phyloP scores from a whole-genome alignment of 2,888 invertebrate species.

The Desoria tigrina region DNA sequence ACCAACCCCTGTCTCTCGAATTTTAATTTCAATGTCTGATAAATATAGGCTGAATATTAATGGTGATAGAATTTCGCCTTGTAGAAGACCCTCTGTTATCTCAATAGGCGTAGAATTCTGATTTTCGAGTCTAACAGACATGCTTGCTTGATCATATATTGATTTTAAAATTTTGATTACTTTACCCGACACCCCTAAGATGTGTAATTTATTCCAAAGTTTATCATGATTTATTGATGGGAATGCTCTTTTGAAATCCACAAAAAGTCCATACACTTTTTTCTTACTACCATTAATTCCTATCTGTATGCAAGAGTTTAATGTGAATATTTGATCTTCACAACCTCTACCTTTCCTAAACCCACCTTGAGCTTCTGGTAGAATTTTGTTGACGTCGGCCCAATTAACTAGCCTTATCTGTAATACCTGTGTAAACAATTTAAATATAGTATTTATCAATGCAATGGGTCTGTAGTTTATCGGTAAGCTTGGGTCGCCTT shows the following conservation, averaged over 20 bases:
- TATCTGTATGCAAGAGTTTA: neutral
- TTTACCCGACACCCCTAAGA: slow-evolving; percentile 24
- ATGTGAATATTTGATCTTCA: too few relatives aligned
- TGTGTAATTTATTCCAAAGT: slow-evolving; percentile 27
- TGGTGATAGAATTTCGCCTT: neutral
- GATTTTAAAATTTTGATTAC: slow-evolving; percentile 17
- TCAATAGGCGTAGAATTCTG: neutral
- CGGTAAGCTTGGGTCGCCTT: slow-evolving; percentile 27
- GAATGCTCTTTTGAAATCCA: slow-evolving; percentile 33
- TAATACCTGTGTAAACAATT: slow-evolving; percentile 38
- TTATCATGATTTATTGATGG: slow-evolving; percentile 24
- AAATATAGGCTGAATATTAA: slow-evolving; percentile 3
- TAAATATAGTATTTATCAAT: slow-evolving; percentile 20
- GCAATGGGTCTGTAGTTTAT: slow-evolving; percentile 38
- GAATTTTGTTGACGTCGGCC: too few relatives aligned
- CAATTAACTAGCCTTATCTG: slow-evolving; percentile 27
- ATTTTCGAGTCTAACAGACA: neutral
- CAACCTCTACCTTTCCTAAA: too few relatives aligned
- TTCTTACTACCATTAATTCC: neutral
- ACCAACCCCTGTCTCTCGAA: neutral
- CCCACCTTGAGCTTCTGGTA: too few relatives aligned
- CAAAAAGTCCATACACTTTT: slow-evolving; percentile 28
- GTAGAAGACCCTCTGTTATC: slow-evolving; percentile 2
- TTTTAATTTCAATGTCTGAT: neutral
- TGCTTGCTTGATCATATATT: slow-evolving; percentile 18